Base-by-base conservation (phyloP, 2,113 vertebrate species). In the Genyomyrus donnyi region DNA sequence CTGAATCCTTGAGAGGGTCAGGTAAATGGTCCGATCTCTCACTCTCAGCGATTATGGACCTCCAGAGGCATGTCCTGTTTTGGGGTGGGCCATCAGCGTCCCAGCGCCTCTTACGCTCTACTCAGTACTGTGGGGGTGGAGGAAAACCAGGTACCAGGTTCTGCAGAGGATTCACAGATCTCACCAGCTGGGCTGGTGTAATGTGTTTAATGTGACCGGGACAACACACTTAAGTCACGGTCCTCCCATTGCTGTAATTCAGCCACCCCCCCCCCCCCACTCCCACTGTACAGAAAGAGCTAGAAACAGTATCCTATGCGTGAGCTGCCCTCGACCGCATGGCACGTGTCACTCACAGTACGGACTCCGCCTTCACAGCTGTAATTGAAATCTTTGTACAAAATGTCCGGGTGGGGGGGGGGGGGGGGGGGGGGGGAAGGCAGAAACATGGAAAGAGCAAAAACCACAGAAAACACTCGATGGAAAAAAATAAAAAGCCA, bases 361-460 rank as follows among this genome's bases (percentile, higher is more conserved):
- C 83, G 52, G 88, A 88, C 85, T 80, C 89, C 90, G 87, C 91
- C 90, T 91, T 92, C 90, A 89, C 48, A 85, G 90, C 89, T 91
- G 91, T 90, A 92, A 91, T 92, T 91, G 90, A 88, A 92, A 90
- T 90, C 88, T 93, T 91, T 93, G 91, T 92, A 93, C 90, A 93
- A 92, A 91, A 92, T 91, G 90, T 88, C 90, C 66, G 91, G 1
- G 70, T 88, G 92, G 39, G n/a, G 66, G 1, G 31, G 70, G 11
- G 31, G 35, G 70, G 11, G 31, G 35, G 11, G 66, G 9, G n/a
- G 31, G 27, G 0, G n/a, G 70, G 27, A 0, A 91, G 53, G 90
- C 84, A 31, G 52, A 93, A 80, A 92, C 89, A 91, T 21, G 62
- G 66, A 90, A 90, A 90, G 91, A 91, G 90, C 85, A 91, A 90